phyloP scores from a whole-genome alignment of 2,797 vertebrate species.

The Pogoniulus pusillus region DNA sequence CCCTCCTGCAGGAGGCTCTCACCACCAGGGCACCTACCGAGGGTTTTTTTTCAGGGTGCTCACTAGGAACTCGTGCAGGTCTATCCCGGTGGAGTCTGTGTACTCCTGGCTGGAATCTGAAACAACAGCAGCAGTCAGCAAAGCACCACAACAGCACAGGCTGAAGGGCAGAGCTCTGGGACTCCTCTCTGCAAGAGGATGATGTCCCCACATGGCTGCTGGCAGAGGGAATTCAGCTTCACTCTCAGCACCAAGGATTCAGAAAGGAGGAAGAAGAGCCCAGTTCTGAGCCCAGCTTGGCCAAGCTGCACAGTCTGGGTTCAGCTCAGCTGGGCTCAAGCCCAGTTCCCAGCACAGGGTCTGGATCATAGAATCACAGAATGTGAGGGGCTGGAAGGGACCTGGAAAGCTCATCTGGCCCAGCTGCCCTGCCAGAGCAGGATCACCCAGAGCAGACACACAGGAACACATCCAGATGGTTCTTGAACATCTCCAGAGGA shows the following conservation, averaged over 20 bases:
- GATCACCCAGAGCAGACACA: too few relatives aligned
- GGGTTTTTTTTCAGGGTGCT: conserved; percentile 99
- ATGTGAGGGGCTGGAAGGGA: too few relatives aligned
- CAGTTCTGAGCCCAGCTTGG: neutral
- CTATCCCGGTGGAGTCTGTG: conserved; percentile 98
- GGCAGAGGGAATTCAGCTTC: fast-evolving
- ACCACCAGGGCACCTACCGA: conserved; percentile 80
- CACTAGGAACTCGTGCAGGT: conserved; percentile 99
- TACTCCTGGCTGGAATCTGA: conserved; percentile 99
- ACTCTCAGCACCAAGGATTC: neutral
- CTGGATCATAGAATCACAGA: neutral
- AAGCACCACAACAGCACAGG: neutral
- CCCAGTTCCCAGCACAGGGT: neutral
- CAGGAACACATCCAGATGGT: too few relatives aligned
- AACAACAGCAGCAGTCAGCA: conserved; percentile 52
- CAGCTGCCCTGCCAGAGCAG: too few relatives aligned
- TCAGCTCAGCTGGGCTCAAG: neutral
- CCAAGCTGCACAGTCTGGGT: neutral
- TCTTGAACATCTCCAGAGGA: too few relatives aligned
- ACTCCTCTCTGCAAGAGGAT: neutral
- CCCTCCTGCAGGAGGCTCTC: neutral
- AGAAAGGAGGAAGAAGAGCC: neutral
- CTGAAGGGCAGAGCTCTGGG: neutral
- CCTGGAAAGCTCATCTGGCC: too few relatives aligned
- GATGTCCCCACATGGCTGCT: neutral